A percentile compares a stretch with the other conserved stretches of the same genome.
phyloP scores from a whole-genome alignment of 2,113 vertebrate genomes.

The Talpa occidentalis region DNA sequence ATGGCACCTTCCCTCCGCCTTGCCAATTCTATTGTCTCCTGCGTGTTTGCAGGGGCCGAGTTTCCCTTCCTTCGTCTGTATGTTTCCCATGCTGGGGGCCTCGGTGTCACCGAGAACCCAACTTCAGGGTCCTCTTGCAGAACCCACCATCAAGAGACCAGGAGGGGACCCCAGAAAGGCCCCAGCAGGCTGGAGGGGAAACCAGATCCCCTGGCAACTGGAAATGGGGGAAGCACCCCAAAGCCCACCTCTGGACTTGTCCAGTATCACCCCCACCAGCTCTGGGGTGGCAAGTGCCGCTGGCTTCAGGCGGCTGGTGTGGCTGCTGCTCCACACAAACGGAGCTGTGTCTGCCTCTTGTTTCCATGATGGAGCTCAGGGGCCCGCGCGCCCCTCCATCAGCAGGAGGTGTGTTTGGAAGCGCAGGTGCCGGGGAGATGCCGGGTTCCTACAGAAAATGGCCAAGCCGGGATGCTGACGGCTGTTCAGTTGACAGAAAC shows the following conservation, averaged over 20 bases:
- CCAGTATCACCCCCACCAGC: fast-evolving
- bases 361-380: background rate
- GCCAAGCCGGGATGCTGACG: fast-evolving
- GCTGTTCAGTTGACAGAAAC: background rate
- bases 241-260: background rate
- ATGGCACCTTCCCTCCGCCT: background rate
- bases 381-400: background rate
- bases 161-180: background rate
- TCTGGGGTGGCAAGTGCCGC: background rate
- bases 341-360: fast-evolving
- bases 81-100: background rate
- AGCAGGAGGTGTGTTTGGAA: fast-evolving
- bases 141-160: background rate
- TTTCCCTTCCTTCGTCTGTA: background rate
- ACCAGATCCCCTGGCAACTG: background rate
- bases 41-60: background rate
- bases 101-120: background rate
- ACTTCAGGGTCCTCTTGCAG: background rate
- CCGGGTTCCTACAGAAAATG: background rate
- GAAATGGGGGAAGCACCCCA: background rate
- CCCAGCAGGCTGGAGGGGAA: background rate
- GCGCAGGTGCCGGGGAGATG: background rate
- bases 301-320: background rate
- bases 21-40: conserved; percentile 58
- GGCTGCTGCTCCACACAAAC: background rate